Evolutionary conservation across 2,888 invertebrate genomes (phyloP).

Genomic region (Sarcophaga subvicina): DNA sequence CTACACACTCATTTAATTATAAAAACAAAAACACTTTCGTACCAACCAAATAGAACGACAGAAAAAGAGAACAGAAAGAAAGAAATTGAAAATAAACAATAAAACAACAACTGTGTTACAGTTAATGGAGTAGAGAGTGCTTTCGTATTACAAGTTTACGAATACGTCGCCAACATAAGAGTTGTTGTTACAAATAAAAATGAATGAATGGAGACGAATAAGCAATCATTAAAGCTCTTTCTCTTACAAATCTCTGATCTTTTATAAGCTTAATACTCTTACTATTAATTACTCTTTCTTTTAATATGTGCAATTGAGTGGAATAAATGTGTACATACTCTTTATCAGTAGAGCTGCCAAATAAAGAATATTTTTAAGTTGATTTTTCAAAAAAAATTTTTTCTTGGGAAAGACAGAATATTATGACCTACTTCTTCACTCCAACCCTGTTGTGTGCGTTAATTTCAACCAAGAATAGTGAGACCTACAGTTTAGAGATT

Average conservation of each 20-base stretch:
- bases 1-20: too few species aligned
- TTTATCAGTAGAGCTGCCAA: too few species aligned
- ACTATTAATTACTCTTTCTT: too few species aligned
- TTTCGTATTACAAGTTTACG: constrained; percentile 44
- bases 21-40: constrained; percentile 22
- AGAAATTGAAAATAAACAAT: constrained; percentile 38
- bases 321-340: too few species aligned
- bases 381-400: too few species aligned
- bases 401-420: too few species aligned
- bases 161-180: constrained; percentile 47
- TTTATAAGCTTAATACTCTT: not conserved
- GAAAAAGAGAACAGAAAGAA: not conserved
- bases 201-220: constrained; percentile 34
- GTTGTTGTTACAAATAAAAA: constrained; percentile 47
- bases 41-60: constrained; percentile 13
- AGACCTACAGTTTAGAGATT: too few species aligned
- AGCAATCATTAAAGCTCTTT: constrained; percentile 34
- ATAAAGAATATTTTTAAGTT: too few species aligned
- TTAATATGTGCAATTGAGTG: too few species aligned
- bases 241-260: not conserved
- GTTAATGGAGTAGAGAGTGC: constrained; percentile 47
- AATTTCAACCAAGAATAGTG: too few species aligned
- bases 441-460: too few species aligned
- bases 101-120: constrained; percentile 62
- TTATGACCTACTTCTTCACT: too few species aligned